These are phyloP conservation scores for Gila orcuttii DNA, from an alignment of 2,113 vertebrate genomes.

Conservation along the genomic window DNA sequence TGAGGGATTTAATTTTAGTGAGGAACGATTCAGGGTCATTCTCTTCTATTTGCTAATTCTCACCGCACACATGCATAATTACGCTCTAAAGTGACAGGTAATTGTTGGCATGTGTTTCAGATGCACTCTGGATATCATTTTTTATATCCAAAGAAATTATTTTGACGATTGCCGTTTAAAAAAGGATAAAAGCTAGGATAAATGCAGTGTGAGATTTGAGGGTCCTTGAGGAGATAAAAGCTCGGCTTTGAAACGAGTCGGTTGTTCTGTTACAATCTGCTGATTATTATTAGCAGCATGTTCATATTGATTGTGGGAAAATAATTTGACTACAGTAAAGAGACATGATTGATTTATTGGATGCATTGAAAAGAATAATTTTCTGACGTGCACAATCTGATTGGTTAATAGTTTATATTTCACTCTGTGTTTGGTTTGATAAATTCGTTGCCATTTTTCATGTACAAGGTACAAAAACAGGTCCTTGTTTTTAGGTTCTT, in stretches of 20 bases:
- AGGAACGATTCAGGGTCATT: neutral
- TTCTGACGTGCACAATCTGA: neutral
- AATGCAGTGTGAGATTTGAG: neutral
- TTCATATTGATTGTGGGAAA: neutral
- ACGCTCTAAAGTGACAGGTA: neutral
- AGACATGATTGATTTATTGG: neutral
- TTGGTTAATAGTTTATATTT: neutral
- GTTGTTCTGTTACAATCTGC: neutral
- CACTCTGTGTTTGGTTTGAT: neutral
- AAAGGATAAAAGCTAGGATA: neutral
- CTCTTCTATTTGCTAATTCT: neutral
- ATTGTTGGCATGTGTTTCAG: constrained; percentile 9
- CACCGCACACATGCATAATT: neutral
- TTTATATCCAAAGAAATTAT: neutral
- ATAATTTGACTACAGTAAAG: neutral
- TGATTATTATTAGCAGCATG: constrained; percentile 1
- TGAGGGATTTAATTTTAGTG: neutral
- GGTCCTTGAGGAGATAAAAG: neutral
- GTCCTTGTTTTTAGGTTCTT: too few relatives aligned
- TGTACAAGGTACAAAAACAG: neutral
- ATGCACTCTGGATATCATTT: neutral
- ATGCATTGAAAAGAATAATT: neutral
- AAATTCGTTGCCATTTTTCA: neutral
- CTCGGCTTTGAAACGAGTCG: neutral
- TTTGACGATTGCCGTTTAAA: neutral